A percentile compares a stretch with the other conserved stretches of the same genome.
Conservation (phyloP, 2,797 vertebrate genomes). For the Masticophis lateralis region DNA sequence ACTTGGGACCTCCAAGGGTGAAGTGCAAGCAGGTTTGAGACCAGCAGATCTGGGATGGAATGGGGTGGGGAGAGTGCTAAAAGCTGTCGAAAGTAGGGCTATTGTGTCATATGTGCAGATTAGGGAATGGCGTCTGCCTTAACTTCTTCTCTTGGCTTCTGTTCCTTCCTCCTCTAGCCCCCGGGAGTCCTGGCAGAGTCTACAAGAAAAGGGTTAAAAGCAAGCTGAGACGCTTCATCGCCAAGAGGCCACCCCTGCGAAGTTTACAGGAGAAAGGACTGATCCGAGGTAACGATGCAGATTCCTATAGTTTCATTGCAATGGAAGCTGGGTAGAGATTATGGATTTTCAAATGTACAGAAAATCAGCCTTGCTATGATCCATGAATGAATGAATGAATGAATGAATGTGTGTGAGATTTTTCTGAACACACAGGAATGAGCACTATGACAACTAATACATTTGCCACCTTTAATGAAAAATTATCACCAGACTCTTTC, state of each 20-base stretch:
- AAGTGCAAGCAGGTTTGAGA: conserved; percentile 24
- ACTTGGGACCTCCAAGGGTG: not conserved
- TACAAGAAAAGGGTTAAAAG: conserved; percentile 84
- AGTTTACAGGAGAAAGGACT: conserved; percentile 90
- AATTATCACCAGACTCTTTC: too few relatives aligned
- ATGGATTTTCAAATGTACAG: not conserved
- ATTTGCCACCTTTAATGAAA: too few relatives aligned
- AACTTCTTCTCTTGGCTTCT: not conserved
- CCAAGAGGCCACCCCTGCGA: conserved; percentile 85
- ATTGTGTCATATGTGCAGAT: not conserved
- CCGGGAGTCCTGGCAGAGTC: not conserved
- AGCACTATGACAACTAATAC: too few relatives aligned
- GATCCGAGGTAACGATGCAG: conserved; percentile 76
- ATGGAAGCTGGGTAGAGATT: not conserved
- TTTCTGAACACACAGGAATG: not conserved
- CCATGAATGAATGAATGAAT: too few relatives aligned
- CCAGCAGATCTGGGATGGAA: not conserved
- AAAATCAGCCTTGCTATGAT: not conserved
- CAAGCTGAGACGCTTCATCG: conserved; percentile 85
- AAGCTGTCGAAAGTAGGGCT: not conserved
- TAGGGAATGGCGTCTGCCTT: not conserved
- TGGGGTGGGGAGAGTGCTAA: not conserved
- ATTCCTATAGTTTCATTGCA: too few relatives aligned
- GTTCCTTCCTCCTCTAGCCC: not conserved
- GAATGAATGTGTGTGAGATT: not conserved